A percentile compares a stretch with the other conserved stretches of the same genome.
These are phyloP conservation scores for Apomyelois bistriatella DNA, from an alignment of 2,888 invertebrate species.

Conservation along the genomic window DNA sequence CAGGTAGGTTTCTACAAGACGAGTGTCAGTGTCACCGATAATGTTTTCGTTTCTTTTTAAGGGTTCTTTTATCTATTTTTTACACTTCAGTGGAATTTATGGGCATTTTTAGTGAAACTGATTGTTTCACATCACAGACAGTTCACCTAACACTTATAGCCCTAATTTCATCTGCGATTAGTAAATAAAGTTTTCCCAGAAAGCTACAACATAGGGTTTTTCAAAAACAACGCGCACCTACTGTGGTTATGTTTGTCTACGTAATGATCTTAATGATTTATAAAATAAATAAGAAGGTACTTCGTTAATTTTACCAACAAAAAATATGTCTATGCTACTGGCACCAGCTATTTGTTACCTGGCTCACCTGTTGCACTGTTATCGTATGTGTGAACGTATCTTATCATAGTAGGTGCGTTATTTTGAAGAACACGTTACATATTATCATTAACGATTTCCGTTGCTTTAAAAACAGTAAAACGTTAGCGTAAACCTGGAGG, in stretches of 20 bases:
- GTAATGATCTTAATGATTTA: too few relatives aligned
- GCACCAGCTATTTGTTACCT: not conserved
- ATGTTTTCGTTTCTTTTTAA: slow-evolving; percentile 36
- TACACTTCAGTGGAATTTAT: too few relatives aligned
- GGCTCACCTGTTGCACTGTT: slow-evolving; percentile 4
- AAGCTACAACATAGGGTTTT: too few relatives aligned
- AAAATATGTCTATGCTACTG: not conserved
- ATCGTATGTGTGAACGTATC: slow-evolving; percentile 3
- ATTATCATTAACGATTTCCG: slow-evolving; percentile 28
- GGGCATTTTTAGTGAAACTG: too few relatives aligned
- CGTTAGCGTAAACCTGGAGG: slow-evolving; percentile 9
- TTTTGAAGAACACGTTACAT: slow-evolving; percentile 19
- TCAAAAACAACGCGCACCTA: too few relatives aligned
- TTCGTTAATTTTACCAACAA: not conserved
- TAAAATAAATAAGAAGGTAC: too few relatives aligned
- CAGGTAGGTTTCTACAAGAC: slow-evolving; percentile 51
- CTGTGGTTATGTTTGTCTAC: too few relatives aligned
- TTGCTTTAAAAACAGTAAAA: slow-evolving; percentile 22
- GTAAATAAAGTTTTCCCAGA: too few relatives aligned
- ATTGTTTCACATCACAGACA: too few relatives aligned
- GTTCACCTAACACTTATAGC: too few relatives aligned
- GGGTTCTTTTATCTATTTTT: not conserved
- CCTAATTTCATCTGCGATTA: too few relatives aligned
- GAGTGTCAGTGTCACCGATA: slow-evolving; percentile 23
- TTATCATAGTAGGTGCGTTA: slow-evolving; percentile 16